These are phyloP conservation scores for Molanna angustata DNA, from an alignment of 2,888 invertebrate species.

Conservation along the genomic window DNA sequence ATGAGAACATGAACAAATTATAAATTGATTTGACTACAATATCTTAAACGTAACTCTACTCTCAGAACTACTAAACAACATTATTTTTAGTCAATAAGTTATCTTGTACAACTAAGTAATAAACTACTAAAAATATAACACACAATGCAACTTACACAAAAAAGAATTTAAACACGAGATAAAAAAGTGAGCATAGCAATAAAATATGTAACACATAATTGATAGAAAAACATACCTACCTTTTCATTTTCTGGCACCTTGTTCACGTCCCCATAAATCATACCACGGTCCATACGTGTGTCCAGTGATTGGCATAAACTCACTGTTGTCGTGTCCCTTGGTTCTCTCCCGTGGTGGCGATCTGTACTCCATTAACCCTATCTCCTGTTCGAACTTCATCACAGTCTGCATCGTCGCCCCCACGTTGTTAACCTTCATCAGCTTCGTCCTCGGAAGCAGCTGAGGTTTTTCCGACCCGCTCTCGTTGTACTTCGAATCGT, in stretches of 20 bases:
- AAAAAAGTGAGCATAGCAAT: too few relatives aligned
- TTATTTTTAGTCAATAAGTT: too few relatives aligned
- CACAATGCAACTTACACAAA: too few relatives aligned
- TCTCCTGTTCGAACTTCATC: constrained; percentile 40
- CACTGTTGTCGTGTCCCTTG: constrained; percentile 42
- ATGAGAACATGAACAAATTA: too few relatives aligned
- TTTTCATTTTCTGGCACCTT: constrained; percentile 25
- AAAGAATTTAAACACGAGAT: too few relatives aligned
- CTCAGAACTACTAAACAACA: too few relatives aligned
- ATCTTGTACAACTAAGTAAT: too few relatives aligned
- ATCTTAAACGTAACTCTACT: too few relatives aligned
- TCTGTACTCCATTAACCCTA: constrained; percentile 43
- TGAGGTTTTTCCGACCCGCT: constrained; percentile 55
- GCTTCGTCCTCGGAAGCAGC: constrained; percentile 68
- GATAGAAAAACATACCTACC: constrained; percentile 6
- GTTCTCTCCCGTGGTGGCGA: constrained; percentile 45
- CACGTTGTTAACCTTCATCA: constrained; percentile 53
- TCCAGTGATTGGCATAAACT: constrained; percentile 56
- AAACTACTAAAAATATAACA: too few relatives aligned
- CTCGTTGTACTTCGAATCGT: constrained; percentile 57
- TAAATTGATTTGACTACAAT: too few relatives aligned
- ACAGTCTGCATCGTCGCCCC: constrained; percentile 37
- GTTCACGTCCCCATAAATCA: constrained; percentile 78
- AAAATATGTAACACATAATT: not conserved
- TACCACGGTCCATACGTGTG: constrained; percentile 87